Conservation (phyloP, 2,888 invertebrate genomes). For the Cephonodes hylas region DNA sequence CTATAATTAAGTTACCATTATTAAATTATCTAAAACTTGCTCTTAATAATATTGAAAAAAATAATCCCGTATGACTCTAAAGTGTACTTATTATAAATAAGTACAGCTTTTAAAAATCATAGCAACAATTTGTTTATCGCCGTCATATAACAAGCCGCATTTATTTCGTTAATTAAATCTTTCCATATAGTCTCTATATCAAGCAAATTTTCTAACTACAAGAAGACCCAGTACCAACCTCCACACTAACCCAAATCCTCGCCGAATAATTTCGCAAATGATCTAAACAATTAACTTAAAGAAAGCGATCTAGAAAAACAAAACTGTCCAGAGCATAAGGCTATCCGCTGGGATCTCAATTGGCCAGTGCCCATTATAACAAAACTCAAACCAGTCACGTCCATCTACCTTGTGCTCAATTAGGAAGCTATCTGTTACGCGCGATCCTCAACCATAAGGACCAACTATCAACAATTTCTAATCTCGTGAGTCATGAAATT, state of each 20-base stretch:
- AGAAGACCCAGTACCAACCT: no score
- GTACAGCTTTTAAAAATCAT: no score
- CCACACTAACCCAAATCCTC: no score
- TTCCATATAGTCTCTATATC: no score
- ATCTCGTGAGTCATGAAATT: slow-evolving; percentile 28
- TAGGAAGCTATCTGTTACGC: slow-evolving; percentile 17
- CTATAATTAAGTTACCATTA: no score
- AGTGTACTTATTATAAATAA: no score
- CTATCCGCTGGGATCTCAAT: slow-evolving; percentile 3
- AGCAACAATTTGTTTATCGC: no score
- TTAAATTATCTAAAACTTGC: no score
- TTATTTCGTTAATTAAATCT: no score
- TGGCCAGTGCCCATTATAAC: slow-evolving; percentile 14
- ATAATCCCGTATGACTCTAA: neutral
- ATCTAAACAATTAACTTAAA: neutral
- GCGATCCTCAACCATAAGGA: slow-evolving; percentile 10
- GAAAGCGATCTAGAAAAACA: slow-evolving; percentile 8
- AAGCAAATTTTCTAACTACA: no score
- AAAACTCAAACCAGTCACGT: slow-evolving; percentile 14
- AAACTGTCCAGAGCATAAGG: slow-evolving; percentile 4
- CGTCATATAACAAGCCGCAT: no score
- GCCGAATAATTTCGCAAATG: neutral
- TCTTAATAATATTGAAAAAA: neutral
- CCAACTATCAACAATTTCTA: slow-evolving; percentile 31
- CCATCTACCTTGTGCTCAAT: slow-evolving; percentile 16